phyloP scores from a whole-genome alignment of 2,797 vertebrate species.

The Clarias fuscus region DNA sequence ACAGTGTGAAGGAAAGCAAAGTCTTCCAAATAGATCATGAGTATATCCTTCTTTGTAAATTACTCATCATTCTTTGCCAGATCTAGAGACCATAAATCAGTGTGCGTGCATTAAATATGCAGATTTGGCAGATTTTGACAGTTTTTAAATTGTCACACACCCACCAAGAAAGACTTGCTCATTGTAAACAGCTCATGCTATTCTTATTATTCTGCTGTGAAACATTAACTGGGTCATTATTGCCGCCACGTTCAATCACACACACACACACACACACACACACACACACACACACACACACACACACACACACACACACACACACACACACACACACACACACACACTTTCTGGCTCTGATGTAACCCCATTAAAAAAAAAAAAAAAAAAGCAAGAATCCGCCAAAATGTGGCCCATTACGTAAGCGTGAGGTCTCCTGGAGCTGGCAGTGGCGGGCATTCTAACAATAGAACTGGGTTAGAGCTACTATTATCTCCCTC shows the following conservation, averaged over 20 bases:
- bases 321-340: neutral
- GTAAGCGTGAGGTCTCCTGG: constrained; percentile 68
- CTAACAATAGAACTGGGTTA: constrained; percentile 75
- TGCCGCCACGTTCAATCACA: neutral
- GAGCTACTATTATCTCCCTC: constrained; percentile 70
- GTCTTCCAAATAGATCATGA: neutral
- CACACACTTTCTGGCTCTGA: constrained; percentile 25
- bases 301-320: neutral
- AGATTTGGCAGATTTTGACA: neutral
- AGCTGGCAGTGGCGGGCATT: constrained; percentile 35
- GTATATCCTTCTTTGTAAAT: neutral
- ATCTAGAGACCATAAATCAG: neutral
- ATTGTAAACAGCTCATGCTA: constrained; percentile 30
- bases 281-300: neutral
- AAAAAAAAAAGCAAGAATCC: constrained; percentile 46
- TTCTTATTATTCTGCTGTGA: constrained; percentile 21
- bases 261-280: neutral
- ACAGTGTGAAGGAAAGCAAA: too few relatives aligned
- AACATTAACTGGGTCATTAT: constrained; percentile 52
- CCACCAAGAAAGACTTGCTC: neutral
- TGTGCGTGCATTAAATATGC: neutral
- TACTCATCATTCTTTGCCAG: neutral
- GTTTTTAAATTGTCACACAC: neutral
- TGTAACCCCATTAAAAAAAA: constrained; percentile 40
- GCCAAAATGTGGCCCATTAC: constrained; percentile 71